Conservation (phyloP, 2,113 vertebrate species). For the Spilogale gracilis region DNA sequence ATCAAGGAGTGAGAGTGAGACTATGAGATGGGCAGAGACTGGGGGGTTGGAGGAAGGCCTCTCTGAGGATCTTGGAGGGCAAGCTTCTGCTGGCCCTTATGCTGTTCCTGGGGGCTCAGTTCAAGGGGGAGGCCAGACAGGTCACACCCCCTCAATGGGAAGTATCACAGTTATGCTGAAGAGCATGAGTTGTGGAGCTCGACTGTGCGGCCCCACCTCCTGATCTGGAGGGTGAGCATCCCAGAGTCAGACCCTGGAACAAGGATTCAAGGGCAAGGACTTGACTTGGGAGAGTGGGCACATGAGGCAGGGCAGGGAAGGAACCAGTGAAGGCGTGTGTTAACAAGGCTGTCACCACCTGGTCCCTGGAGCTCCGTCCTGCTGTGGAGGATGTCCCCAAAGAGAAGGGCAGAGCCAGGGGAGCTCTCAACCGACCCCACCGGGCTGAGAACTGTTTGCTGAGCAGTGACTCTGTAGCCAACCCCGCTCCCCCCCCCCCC, state of each 20-base stretch:
- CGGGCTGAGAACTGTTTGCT: background rate
- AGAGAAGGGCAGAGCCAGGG: background rate
- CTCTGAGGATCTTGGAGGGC: background rate
- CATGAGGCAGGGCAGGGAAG: background rate
- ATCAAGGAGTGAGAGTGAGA: background rate
- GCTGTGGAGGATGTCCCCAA: background rate
- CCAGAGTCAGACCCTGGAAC: background rate
- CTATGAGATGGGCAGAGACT: background rate
- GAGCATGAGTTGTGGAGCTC: background rate
- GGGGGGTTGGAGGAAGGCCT: background rate
- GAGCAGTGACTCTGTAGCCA: background rate
- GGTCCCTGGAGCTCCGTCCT: background rate
- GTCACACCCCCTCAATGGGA: rapidly evolving
- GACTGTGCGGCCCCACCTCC: background rate
- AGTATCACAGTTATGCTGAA: background rate
- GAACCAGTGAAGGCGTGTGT: rapidly evolving
- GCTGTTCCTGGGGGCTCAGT: rapidly evolving
- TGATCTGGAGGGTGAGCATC: background rate
- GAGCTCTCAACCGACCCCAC: rapidly evolving
- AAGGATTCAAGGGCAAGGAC: background rate
- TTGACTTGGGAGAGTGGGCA: background rate
- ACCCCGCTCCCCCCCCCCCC: too few species aligned
- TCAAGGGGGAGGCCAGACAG: rapidly evolving
- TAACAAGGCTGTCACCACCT: background rate
- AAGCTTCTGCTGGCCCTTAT: background rate